Conservation (phyloP, 2,113 vertebrate species). For the Rafetus swinhoei region DNA sequence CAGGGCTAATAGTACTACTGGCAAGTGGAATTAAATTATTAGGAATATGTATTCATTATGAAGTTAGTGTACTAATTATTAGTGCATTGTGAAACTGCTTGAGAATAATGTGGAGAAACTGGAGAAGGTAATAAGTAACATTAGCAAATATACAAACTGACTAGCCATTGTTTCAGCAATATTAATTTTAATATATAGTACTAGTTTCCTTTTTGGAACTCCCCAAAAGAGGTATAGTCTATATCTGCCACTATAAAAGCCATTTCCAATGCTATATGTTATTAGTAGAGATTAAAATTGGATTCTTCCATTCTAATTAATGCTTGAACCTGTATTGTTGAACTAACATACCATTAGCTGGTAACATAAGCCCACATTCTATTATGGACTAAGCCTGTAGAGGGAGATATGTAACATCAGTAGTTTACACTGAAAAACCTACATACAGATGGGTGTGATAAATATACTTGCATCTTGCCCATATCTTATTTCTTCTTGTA, state of each 20-base stretch:
- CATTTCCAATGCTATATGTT: neutral
- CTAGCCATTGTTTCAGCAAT: neutral
- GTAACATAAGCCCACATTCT: neutral
- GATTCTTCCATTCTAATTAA: fast-evolving
- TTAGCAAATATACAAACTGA: neutral
- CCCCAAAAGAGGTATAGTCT: neutral
- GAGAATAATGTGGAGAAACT: neutral
- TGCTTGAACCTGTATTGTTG: neutral
- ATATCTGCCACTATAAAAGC: neutral
- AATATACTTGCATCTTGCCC: neutral
- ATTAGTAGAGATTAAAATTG: neutral
- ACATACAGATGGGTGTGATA: neutral
- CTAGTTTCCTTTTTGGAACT: neutral
- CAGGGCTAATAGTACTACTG: neutral
- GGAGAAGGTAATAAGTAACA: fast-evolving
- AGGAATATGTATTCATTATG: neutral
- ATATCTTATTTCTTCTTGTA: too few relatives aligned
- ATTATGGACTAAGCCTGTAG: neutral
- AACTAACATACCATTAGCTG: neutral
- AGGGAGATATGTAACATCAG: neutral
- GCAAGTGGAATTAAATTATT: neutral
- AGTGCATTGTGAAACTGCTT: neutral
- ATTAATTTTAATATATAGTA: neutral
- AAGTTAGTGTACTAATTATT: neutral
- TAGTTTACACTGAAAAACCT: neutral